Evolutionary conservation across 2,113 vertebrate genomes (phyloP).

Genomic region (Macrotus californicus): DNA sequence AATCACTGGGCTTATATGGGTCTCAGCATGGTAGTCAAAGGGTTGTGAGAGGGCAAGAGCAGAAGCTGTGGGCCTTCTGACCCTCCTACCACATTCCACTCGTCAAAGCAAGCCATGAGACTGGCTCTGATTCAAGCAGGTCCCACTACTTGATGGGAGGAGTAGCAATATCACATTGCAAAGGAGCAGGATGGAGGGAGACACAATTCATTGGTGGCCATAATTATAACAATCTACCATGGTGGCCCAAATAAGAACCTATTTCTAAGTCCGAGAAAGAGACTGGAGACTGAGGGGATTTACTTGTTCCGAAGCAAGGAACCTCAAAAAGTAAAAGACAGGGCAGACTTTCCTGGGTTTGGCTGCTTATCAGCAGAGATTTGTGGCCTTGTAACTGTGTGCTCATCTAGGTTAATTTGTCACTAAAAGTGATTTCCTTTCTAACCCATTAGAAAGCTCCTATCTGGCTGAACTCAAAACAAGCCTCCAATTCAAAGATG

Average conservation of each 20-base stretch:
- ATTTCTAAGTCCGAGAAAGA: background rate
- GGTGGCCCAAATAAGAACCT: background rate
- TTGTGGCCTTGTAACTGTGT: background rate
- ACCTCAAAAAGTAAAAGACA: background rate
- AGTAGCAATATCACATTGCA: background rate
- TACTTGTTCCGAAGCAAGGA: background rate
- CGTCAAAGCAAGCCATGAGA: background rate
- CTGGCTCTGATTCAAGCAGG: background rate
- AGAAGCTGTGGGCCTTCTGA: background rate
- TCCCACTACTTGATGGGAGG: too few species aligned
- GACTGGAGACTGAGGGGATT: background rate
- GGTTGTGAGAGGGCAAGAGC: background rate
- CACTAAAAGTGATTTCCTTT: slow-evolving; percentile 5
- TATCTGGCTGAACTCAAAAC: background rate
- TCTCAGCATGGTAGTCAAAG: background rate
- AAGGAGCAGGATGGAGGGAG: background rate
- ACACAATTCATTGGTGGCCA: background rate
- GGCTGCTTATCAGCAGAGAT: background rate
- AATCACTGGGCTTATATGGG: background rate
- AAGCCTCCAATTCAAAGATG: background rate
- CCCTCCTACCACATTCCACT: background rate
- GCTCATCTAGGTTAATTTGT: background rate
- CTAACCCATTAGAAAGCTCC: background rate
- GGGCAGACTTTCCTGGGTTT: background rate
- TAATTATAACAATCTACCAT: background rate